Base-by-base conservation (phyloP, 2,888 invertebrate species). In the Amiota communis region DNA sequence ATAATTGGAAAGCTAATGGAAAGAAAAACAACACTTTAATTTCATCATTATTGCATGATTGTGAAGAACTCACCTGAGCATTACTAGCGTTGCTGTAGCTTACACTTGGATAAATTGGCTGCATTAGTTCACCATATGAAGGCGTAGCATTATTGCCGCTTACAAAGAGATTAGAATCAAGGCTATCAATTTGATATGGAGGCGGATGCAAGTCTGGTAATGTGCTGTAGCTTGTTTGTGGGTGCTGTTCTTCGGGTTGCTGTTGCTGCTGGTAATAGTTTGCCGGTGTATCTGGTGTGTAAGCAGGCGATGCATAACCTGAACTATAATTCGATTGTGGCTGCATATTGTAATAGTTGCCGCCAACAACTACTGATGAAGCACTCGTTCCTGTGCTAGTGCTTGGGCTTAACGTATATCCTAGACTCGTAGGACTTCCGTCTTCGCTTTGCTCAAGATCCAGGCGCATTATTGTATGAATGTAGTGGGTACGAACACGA, bases 401-500 rank as follows among this genome's bases (percentile, higher is more conserved):
- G 9, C 11, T 78, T 15, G 68, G 70, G n/a, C 59, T 70, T 56
- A 75, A 69, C 70, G 61, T 17, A 17, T 65, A 65, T 6, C 36
- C 65, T 46, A 23, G 59, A 72, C 8, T 76, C 70, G 15, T 71
- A 1, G 84, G 79, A 67, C n/a, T 94, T 85, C 36, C 85, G 87
- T 48, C 94, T 65, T 88, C 88, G 0, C 88, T 84, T 90, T 95
- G 96, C 89, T 97, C 97, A 83, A 97, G 90, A 78, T 97, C 95
- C 79, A 98, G 89, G 76, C 98, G 93, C 98, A 98, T 98, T 71
- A 98, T 92, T 0, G 98, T 99, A 87, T 98, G 98, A 83, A 98
- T 97, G 87, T 98, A 98, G 90, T 99, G 99, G 15, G 98, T 98
- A 77, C 98, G 93, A 8, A 99, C 98, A 78, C 98, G 93, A 53